A percentile compares a stretch with the other conserved stretches of the same genome.
These are phyloP conservation scores for Sminthurinus aureus DNA, from an alignment of 2,888 invertebrate species.

Conservation along the genomic window DNA sequence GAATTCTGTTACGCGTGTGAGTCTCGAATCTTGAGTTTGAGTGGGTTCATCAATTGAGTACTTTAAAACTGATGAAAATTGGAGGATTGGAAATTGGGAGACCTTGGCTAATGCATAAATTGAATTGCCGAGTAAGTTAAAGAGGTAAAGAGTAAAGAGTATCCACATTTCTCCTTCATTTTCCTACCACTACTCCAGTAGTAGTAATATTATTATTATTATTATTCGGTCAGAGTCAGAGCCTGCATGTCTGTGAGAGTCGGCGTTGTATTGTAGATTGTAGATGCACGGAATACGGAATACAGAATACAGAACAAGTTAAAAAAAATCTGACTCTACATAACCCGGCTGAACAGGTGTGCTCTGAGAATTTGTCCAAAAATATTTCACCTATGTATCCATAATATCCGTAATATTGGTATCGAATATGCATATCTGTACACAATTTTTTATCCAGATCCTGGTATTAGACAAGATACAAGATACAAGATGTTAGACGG, in stretches of 20 bases:
- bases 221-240: no score
- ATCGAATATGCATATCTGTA: background rate
- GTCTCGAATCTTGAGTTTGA: background rate
- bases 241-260: no score
- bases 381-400: constrained; percentile 26
- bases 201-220: background rate
- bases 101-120: constrained; percentile 36
- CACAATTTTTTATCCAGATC: background rate
- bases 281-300: background rate
- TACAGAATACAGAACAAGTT: background rate
- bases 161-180: no score
- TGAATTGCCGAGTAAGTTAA: constrained; percentile 21
- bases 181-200: no score
- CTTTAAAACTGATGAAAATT: no score
- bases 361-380: constrained; percentile 35
- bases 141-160: constrained; percentile 15
- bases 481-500: no score
- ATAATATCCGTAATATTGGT: background rate
- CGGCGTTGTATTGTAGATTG: no score
- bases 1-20: background rate
- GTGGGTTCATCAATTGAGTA: no score
- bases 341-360: constrained; percentile 44
- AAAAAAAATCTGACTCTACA: constrained; percentile 15
- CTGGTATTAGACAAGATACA: background rate
- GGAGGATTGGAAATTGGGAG: background rate